Percentiles rank a stretch among this genome's conserved stretches.
Evolutionary conservation across 1,140 invertebrate species (phyloP).

Genomic region (Stegodyphus mimosarum): DNA sequence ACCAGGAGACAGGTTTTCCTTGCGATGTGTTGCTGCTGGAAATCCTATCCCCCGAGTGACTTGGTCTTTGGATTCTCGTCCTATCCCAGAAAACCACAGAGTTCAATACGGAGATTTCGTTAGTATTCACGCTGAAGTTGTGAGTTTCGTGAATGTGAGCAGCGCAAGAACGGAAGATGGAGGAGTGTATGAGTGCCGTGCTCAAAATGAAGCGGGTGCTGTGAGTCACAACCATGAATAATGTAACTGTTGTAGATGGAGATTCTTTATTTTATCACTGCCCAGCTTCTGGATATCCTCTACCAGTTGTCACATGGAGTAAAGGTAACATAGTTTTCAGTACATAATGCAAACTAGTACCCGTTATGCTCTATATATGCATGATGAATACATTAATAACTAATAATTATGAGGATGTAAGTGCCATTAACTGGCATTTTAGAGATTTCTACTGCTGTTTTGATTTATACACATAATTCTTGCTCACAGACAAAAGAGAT

Average conservation of each 20-base stretch:
- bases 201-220: slow-evolving; percentile 77
- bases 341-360: no score
- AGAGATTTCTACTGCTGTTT: no score
- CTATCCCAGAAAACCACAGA: slow-evolving; percentile 61
- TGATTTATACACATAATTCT: no score
- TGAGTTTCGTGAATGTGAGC: slow-evolving; percentile 89
- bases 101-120: slow-evolving; percentile 61
- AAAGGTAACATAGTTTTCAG: slow-evolving; percentile 72
- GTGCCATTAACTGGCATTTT: no score
- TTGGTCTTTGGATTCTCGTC: slow-evolving; percentile 85
- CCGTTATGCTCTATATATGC: no score
- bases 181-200: slow-evolving; percentile 68
- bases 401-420: no score
- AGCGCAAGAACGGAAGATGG: slow-evolving; percentile 65
- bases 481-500: no score
- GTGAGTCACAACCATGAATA: slow-evolving; percentile 90
- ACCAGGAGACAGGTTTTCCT: slow-evolving; percentile 35
- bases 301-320: slow-evolving; percentile 93
- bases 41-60: slow-evolving; percentile 86
- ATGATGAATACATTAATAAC: no score
- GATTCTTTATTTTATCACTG: slow-evolving; percentile 89
- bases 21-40: slow-evolving; percentile 50
- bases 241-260: slow-evolving; percentile 93
- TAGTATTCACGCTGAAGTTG: slow-evolving; percentile 74
- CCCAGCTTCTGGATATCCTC: slow-evolving; percentile 93